Conservation (phyloP, 2,797 vertebrate species). For the Sebastes steindachneri region DNA sequence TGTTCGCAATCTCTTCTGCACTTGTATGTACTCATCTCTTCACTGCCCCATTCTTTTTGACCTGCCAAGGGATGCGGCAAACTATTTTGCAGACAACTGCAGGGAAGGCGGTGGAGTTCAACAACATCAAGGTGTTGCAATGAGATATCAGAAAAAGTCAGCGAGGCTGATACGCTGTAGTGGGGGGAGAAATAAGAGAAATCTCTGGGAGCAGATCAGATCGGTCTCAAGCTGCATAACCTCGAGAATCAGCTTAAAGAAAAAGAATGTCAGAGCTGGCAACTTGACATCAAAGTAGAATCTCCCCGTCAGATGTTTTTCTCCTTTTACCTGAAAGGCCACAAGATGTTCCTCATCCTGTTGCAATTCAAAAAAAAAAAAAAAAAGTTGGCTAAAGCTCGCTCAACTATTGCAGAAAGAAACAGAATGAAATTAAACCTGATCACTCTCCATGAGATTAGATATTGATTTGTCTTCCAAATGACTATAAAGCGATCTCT, state of each 20-base stretch:
- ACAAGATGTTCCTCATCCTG: slow-evolving; percentile 48
- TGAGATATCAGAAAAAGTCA: slow-evolving; percentile 60
- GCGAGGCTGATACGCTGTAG: slow-evolving; percentile 46
- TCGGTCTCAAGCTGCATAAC: slow-evolving; percentile 58
- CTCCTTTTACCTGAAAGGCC: slow-evolving; percentile 56
- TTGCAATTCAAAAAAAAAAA: slow-evolving; percentile 21
- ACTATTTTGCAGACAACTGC: slow-evolving; percentile 51
- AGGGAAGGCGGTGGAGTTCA: slow-evolving; percentile 46
- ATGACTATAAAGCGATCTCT: slow-evolving; percentile 51
- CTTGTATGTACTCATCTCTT: slow-evolving; percentile 35
- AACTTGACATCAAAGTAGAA: slow-evolving; percentile 71
- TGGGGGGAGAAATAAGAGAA: slow-evolving; percentile 36
- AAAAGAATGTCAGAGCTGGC: slow-evolving; percentile 63
- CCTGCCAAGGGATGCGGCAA: slow-evolving; percentile 30
- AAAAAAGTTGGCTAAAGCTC: slow-evolving; percentile 23
- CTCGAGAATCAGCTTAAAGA: slow-evolving; percentile 68
- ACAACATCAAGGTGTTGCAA: slow-evolving; percentile 66
- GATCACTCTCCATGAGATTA: slow-evolving; percentile 67
- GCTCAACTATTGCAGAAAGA: slow-evolving; percentile 18
- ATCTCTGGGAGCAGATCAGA: slow-evolving; percentile 64
- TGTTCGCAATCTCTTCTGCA: slow-evolving; percentile 26
- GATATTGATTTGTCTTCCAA: slow-evolving; percentile 62
- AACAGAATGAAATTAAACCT: slow-evolving; percentile 54
- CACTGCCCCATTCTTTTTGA: slow-evolving; percentile 26
- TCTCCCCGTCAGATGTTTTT: slow-evolving; percentile 61